Percentiles rank a stretch among this genome's conserved stretches.
Evolutionary conservation across 1,140 invertebrate species (phyloP).

Genomic region (Cephus cinctus): DNA sequence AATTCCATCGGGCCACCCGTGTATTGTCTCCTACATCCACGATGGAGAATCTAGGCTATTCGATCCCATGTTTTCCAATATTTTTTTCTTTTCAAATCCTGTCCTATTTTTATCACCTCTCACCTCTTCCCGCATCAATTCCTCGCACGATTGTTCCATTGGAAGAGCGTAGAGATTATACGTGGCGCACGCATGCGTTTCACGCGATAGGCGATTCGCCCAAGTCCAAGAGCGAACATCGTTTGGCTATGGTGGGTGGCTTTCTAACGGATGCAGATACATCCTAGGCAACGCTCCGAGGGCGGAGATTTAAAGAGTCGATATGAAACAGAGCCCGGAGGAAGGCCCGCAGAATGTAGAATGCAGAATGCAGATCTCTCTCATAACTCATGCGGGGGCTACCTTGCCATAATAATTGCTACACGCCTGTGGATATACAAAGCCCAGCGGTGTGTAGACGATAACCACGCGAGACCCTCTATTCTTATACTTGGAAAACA

Average conservation of each 20-base stretch:
- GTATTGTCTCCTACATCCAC: not conserved
- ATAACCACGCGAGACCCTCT: too few relatives aligned
- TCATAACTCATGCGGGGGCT: constrained; percentile 21
- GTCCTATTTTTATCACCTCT: too few relatives aligned
- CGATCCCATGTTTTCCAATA: too few relatives aligned
- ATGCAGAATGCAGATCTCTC: constrained; percentile 28
- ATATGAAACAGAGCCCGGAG: constrained; percentile 22
- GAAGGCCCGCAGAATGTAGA: constrained; percentile 3
- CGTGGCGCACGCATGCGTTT: constrained; percentile 4
- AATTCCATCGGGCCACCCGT: not conserved
- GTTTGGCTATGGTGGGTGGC: too few relatives aligned
- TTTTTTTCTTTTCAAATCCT: too few relatives aligned
- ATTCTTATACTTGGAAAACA: too few relatives aligned
- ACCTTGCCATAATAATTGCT: constrained; percentile 21
- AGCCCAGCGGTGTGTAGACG: constrained; percentile 3
- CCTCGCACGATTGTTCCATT: too few relatives aligned
- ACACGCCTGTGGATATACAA: constrained; percentile 16
- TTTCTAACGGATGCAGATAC: constrained; percentile 7
- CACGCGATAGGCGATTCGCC: too few relatives aligned
- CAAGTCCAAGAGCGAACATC: too few relatives aligned
- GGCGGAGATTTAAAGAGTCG: constrained; percentile 22
- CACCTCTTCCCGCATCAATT: too few relatives aligned
- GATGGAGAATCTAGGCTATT: not conserved
- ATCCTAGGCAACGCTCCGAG: constrained; percentile 4
- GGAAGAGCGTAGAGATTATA: too few relatives aligned